Evolutionary conservation across 2,113 vertebrate species (phyloP).

Genomic region (Pungitius pungitius): DNA sequence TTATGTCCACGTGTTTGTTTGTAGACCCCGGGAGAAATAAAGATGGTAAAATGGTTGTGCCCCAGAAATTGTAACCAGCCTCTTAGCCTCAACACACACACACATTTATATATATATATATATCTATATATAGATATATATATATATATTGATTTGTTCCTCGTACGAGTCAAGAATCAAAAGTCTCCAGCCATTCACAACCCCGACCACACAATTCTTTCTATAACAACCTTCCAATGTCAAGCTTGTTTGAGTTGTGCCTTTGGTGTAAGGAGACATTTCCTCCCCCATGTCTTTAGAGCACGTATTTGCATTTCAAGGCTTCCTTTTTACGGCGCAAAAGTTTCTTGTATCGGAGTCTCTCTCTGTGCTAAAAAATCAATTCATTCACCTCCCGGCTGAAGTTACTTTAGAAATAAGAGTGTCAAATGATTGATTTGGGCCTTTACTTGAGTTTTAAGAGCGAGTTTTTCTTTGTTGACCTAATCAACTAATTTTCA

Average conservation of each 20-base stretch:
- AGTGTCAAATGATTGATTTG: constrained; percentile 15
- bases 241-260: neutral
- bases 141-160: neutral
- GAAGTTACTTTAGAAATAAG: constrained; percentile 3
- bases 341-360: constrained; percentile 30
- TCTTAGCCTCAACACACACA: constrained; percentile 10
- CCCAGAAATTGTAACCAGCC: constrained; percentile 17
- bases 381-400: constrained; percentile 25
- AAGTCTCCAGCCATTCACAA: neutral
- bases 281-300: neutral
- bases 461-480: constrained; percentile 23
- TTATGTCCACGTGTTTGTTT: constrained; percentile 14
- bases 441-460: constrained; percentile 17
- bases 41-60: constrained; percentile 6
- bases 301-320: constrained; percentile 48
- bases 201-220: neutral
- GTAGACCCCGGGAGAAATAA: constrained; percentile 35
- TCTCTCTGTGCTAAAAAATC: constrained; percentile 35
- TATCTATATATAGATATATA: neutral
- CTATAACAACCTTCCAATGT: constrained; percentile 1
- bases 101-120: neutral
- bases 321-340: neutral
- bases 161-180: neutral
- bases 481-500: neutral
- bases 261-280: constrained; percentile 7